Percentiles rank a stretch among this genome's conserved stretches.
Conservation (phyloP, 2,888 invertebrate species). For the Philereme transversata region DNA sequence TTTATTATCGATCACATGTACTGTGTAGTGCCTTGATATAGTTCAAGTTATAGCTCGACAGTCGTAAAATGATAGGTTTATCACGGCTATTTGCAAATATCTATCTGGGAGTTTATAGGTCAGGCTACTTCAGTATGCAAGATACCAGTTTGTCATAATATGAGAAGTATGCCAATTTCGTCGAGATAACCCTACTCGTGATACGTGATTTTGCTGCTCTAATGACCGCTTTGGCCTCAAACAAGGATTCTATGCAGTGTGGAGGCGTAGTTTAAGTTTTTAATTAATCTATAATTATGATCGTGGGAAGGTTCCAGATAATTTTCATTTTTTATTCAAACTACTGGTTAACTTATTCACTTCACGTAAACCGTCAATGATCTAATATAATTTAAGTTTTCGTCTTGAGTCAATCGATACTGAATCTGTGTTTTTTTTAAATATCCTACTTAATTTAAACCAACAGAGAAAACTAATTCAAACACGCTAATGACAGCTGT, state of each 20-base stretch:
- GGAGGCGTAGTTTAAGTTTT: no score
- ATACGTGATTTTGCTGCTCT: conserved; percentile 21
- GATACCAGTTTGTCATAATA: conserved; percentile 18
- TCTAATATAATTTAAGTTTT: no score
- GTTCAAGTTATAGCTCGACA: conserved; percentile 15
- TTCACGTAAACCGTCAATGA: no score
- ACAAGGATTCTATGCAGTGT: background rate
- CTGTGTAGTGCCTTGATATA: no score
- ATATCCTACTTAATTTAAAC: background rate
- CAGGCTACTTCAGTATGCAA: conserved; percentile 19
- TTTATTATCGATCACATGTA: no score
- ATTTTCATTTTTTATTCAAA: no score
- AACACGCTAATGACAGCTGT: conserved; percentile 50
- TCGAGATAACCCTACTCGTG: conserved; percentile 10
- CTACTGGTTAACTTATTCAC: no score
- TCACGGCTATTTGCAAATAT: conserved; percentile 22
- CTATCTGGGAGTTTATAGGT: conserved; percentile 28
- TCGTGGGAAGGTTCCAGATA: no score
- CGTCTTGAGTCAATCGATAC: no score
- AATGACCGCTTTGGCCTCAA: conserved; percentile 19
- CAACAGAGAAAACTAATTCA: conserved; percentile 10
- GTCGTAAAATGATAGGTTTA: conserved; percentile 25
- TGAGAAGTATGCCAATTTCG: conserved; percentile 23
- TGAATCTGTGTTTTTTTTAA: no score
- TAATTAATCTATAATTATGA: no score